Base-by-base conservation (phyloP, 1,140 invertebrate species). In the Pseudomyrmex dendroicus region DNA sequence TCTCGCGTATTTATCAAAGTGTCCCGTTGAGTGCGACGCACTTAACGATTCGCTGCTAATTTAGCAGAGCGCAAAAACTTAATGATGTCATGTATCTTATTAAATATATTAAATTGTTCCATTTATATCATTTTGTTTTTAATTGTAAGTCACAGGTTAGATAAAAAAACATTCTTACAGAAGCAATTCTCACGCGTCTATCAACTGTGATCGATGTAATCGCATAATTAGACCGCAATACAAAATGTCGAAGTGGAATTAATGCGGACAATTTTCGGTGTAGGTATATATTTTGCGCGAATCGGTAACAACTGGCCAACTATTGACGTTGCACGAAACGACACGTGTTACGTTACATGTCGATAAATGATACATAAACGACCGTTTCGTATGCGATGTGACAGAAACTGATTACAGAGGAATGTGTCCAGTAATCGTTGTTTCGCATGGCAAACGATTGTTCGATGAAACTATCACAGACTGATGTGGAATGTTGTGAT, bases 311-410 rank as follows among this genome's bases (percentile, higher is more conserved):
- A 46, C 12, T n/a, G 35, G 35, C 5, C 5, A 35, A 1, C 61
- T 72, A 80, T 70, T 80, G 44, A 59, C 44, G 2, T 59, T 52
- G n/a, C 8, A 15, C 15, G 35, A 46, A 64, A 15, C 62, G 62
- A 44, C 25, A 35, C 35, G 17, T 13, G 12, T 76, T 63, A 76
- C 25, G 35, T 35, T 35, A 48, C 17, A 70, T 80, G 59, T 61
- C 4, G 7, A 12, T 80, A 80, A 80, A 72, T 80, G 44, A 72
- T 80, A 72, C n/a, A 48, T 78, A 59, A 78, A 78, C 17, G 12
- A 59, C 12, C 7, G 15, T 20, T 56, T 80, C 12, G 44, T 57
- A 25, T 80, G 57, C 44, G n/a, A 70, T 44, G 63, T 78, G 22
- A 59, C n/a, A 20, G 44, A 25, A 59, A 80, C 15, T 70, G 54